Evolutionary conservation across 2,888 invertebrate genomes (phyloP).

Genomic region (Antheraea assamensis): DNA sequence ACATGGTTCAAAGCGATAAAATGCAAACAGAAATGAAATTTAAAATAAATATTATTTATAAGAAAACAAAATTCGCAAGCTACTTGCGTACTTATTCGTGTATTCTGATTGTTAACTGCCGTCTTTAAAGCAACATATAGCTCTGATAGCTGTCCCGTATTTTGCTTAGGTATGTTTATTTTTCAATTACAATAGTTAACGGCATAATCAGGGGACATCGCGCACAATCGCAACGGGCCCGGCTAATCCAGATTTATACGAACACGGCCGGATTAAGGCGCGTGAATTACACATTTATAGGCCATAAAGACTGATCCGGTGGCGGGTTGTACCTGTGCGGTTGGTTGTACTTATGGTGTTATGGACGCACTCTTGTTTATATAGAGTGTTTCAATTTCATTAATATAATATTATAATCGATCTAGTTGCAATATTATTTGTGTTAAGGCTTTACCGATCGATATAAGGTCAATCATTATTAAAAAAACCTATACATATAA

Average conservation of each 20-base stretch:
- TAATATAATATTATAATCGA: slow-evolving; percentile 4
- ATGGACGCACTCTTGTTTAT: slow-evolving; percentile 57
- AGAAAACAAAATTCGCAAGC: not conserved
- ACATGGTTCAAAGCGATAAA: not conserved
- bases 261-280: slow-evolving; percentile 79
- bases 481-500: no score
- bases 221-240: slow-evolving; percentile 71
- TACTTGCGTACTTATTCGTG: slow-evolving; percentile 6
- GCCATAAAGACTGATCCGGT: slow-evolving; percentile 82
- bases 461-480: no score
- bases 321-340: slow-evolving; percentile 72
- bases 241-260: slow-evolving; percentile 80
- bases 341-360: slow-evolving; percentile 64
- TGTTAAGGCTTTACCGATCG: not conserved
- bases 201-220: slow-evolving; percentile 75
- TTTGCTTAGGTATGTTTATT: slow-evolving; percentile 61
- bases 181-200: slow-evolving; percentile 81
- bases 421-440: not conserved
- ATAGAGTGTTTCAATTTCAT: slow-evolving; percentile 41
- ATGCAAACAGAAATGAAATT: not conserved
- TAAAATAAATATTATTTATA: not conserved
- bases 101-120: slow-evolving; percentile 27
- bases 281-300: slow-evolving; percentile 82
- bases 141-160: slow-evolving; percentile 33
- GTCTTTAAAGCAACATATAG: slow-evolving; percentile 28